Evolutionary conservation across 37 sponge, comb jelly and placozoan species (phyloP).

Genomic region (Axinella damicornis): DNA sequence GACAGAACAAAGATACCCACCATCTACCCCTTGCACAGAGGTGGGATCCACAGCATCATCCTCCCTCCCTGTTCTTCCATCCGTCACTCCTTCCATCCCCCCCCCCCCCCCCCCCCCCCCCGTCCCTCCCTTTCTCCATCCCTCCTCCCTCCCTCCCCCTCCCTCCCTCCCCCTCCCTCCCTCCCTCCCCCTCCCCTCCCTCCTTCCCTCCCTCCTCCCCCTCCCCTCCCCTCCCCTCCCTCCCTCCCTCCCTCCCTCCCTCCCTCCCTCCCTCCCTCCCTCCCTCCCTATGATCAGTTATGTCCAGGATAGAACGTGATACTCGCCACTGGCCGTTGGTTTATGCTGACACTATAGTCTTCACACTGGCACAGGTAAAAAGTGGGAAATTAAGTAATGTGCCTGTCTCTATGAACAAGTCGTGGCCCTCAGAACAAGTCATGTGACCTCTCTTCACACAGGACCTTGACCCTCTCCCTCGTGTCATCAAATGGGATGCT

Average conservation of each 20-base stretch:
- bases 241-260: neutral
- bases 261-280: neutral
- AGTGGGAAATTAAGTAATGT: too few relatives aligned
- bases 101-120: neutral
- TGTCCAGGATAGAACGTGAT: conserved; percentile 62
- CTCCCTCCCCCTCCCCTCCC: neutral
- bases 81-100: too few relatives aligned
- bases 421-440: neutral
- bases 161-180: neutral
- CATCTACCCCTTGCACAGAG: conserved; percentile 53
- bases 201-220: neutral
- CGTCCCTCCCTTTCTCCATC: neutral
- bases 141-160: neutral
- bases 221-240: neutral
- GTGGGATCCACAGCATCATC: neutral
- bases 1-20: conserved; percentile 68
- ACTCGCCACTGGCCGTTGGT: conserved; percentile 88
- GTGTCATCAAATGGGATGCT: conserved; percentile 12
- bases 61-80: too few relatives aligned
- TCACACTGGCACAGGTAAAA: conserved; percentile 75
- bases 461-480: conserved; percentile 76
- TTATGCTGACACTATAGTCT: conserved; percentile 71
- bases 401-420: neutral
- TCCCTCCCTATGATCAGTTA: conserved; percentile 39
- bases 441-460: neutral